Evolutionary conservation across 2,113 vertebrate species (phyloP).

Genomic region (Trachemys scripta): DNA sequence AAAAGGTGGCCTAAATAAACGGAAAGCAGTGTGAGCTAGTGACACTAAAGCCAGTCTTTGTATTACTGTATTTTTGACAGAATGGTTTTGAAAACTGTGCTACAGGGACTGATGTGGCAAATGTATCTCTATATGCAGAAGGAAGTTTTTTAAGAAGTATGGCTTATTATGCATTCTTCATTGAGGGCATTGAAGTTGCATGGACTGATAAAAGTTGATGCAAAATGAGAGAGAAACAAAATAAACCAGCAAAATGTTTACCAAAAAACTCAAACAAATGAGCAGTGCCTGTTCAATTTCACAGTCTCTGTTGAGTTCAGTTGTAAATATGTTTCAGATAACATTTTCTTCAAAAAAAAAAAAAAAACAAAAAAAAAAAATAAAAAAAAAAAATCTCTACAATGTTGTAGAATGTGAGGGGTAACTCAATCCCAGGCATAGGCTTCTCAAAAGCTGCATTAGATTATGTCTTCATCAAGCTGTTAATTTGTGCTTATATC

Average conservation of each 20-base stretch:
- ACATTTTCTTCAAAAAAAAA: slow-evolving; percentile 89
- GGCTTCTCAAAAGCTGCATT: slow-evolving; percentile 83
- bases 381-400: slow-evolving; percentile 77
- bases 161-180: slow-evolving; percentile 90
- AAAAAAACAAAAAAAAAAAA: background rate
- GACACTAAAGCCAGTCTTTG: slow-evolving; percentile 92
- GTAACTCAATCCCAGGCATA: slow-evolving; percentile 85
- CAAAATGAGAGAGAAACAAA: slow-evolving; percentile 89
- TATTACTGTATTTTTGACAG: slow-evolving; percentile 90
- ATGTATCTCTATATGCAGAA: slow-evolving; percentile 88
- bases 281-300: slow-evolving; percentile 99
- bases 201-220: slow-evolving; percentile 94
- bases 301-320: slow-evolving; percentile 96
- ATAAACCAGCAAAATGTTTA: slow-evolving; percentile 99
- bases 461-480: slow-evolving; percentile 86
- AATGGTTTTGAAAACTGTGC: slow-evolving; percentile 90
- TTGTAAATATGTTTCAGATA: slow-evolving; percentile 98
- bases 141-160: slow-evolving; percentile 87
- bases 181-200: slow-evolving; percentile 95
- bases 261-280: slow-evolving; percentile 94
- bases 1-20: slow-evolving; percentile 76
- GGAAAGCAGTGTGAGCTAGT: slow-evolving; percentile 86
- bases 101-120: slow-evolving; percentile 89
- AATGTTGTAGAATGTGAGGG: slow-evolving; percentile 89
- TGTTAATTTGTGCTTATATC: slow-evolving; percentile 91